Evolutionary conservation across 1,140 invertebrate genomes (phyloP).

Genomic region (Trichonephila inaurata): DNA sequence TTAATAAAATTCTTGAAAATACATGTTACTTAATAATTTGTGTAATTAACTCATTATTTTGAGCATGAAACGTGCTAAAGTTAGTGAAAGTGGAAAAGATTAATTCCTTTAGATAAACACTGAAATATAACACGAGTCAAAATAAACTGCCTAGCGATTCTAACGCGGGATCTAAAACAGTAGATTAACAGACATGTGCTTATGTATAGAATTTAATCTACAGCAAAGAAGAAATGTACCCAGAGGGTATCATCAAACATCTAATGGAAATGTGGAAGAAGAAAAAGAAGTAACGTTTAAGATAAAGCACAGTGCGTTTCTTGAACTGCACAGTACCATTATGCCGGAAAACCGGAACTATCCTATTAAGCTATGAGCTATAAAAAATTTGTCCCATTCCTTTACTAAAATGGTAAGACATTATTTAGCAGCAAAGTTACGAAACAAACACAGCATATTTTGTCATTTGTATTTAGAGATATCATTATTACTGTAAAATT

Average conservation of each 20-base stretch:
- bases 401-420: conserved; percentile 24
- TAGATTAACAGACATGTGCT: conserved; percentile 17
- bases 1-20: too few species aligned
- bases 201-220: conserved; percentile 3
- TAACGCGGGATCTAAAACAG: neutral
- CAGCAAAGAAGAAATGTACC: neutral
- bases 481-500: conserved; percentile 49
- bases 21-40: too few species aligned
- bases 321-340: neutral
- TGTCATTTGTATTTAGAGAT: conserved; percentile 33
- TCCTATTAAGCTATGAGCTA: conserved; percentile 1
- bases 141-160: neutral
- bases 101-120: too few species aligned
- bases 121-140: too few species aligned
- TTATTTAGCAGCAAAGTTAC: conserved; percentile 10
- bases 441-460: neutral
- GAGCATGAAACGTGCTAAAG: too few species aligned
- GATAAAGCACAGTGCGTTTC: conserved; percentile 6
- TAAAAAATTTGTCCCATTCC: conserved; percentile 7
- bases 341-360: conserved; percentile 27
- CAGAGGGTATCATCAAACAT: conserved; percentile 19
- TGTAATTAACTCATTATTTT: too few species aligned
- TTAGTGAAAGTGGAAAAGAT: too few species aligned
- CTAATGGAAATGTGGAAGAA: conserved; percentile 30
- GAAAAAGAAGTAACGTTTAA: neutral